Evolutionary conservation across 2,888 invertebrate species (phyloP).

Genomic region (Aproaerema taeniolella): DNA sequence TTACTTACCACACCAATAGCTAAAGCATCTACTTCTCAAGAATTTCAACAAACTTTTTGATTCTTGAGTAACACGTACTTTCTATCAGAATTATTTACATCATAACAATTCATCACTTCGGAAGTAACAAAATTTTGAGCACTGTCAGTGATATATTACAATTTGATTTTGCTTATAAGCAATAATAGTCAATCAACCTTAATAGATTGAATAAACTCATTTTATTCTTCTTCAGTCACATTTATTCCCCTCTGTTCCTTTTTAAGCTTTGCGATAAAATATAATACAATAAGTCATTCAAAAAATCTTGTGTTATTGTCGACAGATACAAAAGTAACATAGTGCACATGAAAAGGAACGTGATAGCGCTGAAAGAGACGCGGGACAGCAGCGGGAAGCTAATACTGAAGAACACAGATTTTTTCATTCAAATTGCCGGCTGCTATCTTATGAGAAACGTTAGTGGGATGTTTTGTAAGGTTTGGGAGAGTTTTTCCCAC

Average conservation of each 20-base stretch:
- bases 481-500: not conserved
- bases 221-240: not conserved
- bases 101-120: not conserved
- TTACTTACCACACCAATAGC: not conserved
- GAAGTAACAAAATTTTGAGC: not conserved
- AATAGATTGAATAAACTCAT: not conserved
- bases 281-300: not conserved
- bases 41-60: not conserved
- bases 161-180: not conserved
- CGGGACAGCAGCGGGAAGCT: constrained; percentile 34
- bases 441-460: constrained; percentile 61
- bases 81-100: not conserved
- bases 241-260: not conserved
- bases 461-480: constrained; percentile 17
- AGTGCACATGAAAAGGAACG: constrained; percentile 49
- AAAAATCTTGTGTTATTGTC: not conserved
- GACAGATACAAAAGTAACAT: constrained; percentile 55
- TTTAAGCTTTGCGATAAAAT: not conserved
- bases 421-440: constrained; percentile 53
- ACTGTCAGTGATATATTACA: not conserved
- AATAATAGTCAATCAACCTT: not conserved
- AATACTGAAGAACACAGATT: constrained; percentile 38
- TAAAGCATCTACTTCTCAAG: not conserved
- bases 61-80: not conserved
- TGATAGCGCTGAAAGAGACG: constrained; percentile 44